Evolutionary conservation across 2,888 invertebrate species (phyloP).

Genomic region (Aporophyla nigra): DNA sequence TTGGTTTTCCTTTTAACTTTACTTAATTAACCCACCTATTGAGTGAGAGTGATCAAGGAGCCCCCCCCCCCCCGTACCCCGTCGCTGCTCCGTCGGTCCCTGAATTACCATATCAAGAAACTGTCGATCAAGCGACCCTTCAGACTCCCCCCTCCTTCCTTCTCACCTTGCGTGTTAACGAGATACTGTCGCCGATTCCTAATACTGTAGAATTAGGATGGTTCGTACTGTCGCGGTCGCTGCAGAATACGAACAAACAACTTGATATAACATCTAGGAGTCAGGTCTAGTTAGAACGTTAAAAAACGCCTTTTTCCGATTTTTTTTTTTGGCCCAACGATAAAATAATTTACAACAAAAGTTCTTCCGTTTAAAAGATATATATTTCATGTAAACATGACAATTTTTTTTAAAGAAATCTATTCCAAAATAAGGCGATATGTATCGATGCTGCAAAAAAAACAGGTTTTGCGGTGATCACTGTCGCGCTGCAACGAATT

Average conservation of each 20-base stretch:
- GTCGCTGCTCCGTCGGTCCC: not conserved
- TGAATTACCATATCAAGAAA: constrained; percentile 11
- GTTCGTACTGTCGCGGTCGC: not conserved
- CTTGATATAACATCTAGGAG: not conserved
- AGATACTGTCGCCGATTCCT: not conserved
- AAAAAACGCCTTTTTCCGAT: no score
- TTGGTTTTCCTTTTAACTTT: no score
- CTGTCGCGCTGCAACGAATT: no score
- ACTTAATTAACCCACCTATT: not conserved
- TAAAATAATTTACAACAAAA: no score
- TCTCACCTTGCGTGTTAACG: not conserved
- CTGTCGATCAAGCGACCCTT: constrained; percentile 1
- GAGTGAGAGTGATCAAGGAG: not conserved
- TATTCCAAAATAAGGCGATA: no score
- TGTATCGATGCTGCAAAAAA: no score
- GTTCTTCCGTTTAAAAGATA: no score
- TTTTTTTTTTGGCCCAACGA: no score
- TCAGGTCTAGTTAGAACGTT: no score
- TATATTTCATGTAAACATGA: no score
- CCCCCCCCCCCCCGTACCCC: not conserved
- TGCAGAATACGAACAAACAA: not conserved
- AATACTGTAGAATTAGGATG: not conserved
- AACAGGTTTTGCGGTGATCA: no score
- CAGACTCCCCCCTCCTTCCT: not conserved
- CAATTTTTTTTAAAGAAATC: no score